phyloP scores from a whole-genome alignment of 2,113 vertebrate genomes.

The Chaetops frenatus region DNA sequence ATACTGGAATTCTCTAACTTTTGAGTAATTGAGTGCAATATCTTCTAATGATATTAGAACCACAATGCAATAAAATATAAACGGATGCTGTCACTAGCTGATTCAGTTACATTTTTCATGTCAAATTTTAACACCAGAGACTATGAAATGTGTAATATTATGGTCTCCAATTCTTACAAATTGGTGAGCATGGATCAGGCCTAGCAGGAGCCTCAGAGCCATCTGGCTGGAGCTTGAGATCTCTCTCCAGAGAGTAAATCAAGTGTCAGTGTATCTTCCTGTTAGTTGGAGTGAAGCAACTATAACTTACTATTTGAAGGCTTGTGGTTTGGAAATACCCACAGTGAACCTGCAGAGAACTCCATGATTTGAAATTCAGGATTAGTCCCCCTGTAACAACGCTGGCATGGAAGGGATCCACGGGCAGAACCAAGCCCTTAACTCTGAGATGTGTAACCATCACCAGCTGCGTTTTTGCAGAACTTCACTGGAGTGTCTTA shows the following conservation, averaged over 20 bases:
- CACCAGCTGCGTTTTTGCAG: not conserved
- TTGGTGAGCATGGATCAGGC: not conserved
- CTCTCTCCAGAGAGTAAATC: slow-evolving; percentile 4
- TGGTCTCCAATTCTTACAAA: slow-evolving; percentile 3
- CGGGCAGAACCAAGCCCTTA: not conserved
- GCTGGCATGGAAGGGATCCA: not conserved
- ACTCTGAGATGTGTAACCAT: not conserved
- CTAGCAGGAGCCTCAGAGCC: not conserved
- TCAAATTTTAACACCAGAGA: not conserved
- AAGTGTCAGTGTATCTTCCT: not conserved
- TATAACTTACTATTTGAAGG: not conserved
- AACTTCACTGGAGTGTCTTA: not conserved
- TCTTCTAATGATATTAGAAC: not conserved
- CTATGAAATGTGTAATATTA: not conserved
- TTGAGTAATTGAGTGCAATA: slow-evolving; percentile 18
- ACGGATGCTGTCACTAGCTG: not conserved
- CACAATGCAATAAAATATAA: not conserved
- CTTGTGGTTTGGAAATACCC: not conserved
- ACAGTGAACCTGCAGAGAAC: not conserved
- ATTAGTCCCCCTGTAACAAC: not conserved
- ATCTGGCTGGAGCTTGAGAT: not conserved
- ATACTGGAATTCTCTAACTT: not conserved
- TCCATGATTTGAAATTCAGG: not conserved
- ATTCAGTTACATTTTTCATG: not conserved
- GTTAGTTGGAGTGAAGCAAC: not conserved